A percentile compares a stretch with the other conserved stretches of the same genome.
phyloP scores from a whole-genome alignment of 1,140 invertebrate genomes.

The Adelges cooleyi region DNA sequence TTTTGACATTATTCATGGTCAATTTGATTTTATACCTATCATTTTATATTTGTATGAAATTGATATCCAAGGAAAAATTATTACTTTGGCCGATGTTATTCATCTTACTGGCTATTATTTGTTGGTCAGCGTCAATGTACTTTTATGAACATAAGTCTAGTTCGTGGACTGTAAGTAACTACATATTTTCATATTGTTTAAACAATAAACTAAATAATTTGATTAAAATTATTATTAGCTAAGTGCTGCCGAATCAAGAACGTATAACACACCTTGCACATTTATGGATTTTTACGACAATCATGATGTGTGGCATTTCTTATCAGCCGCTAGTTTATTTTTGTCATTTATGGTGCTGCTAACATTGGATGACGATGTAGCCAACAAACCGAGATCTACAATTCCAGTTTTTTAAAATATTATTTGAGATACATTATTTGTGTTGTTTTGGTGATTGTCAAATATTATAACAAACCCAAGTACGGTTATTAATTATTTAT shows the following conservation, averaged over 20 bases:
- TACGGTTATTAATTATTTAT: too few relatives aligned
- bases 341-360: slow-evolving; percentile 75
- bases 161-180: slow-evolving; percentile 56
- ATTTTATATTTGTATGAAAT: slow-evolving; percentile 82
- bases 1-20: slow-evolving; percentile 68
- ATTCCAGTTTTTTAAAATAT: slow-evolving; percentile 62
- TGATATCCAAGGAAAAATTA: slow-evolving; percentile 57
- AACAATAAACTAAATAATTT: background rate
- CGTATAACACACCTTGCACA: slow-evolving; percentile 60
- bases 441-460: too few relatives aligned
- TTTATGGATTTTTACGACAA: slow-evolving; percentile 70
- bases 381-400: slow-evolving; percentile 48
- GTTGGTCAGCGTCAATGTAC: slow-evolving; percentile 57
- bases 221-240: slow-evolving; percentile 41
- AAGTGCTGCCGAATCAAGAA: slow-evolving; percentile 66
- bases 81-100: slow-evolving; percentile 50
- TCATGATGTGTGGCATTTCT: slow-evolving; percentile 83
- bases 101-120: slow-evolving; percentile 49
- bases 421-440: too few relatives aligned
- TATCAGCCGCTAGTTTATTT: slow-evolving; percentile 75
- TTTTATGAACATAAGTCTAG: slow-evolving; percentile 68
- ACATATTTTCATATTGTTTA: background rate
- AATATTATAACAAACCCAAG: too few relatives aligned
- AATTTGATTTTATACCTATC: slow-evolving; percentile 71
- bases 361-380: slow-evolving; percentile 66